Base-by-base conservation (phyloP, 2,797 vertebrate species). In the Malacoraja senta region DNA sequence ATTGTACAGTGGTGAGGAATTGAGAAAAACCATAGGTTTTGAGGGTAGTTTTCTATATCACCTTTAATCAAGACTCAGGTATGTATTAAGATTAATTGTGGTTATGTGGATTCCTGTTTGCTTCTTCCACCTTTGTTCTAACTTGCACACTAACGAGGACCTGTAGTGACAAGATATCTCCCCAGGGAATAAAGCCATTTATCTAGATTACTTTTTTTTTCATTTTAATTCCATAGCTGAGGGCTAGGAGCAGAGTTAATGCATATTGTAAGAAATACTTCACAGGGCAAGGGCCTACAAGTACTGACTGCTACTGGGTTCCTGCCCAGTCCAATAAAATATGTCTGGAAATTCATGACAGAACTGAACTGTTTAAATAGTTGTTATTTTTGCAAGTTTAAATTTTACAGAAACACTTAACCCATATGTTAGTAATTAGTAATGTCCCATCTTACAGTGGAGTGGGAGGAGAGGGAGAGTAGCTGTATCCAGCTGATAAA, bases 191-290 rank as follows among this genome's bases (percentile, higher is more conserved):
- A 95, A 96, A 96, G 96, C 96, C 96, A 96, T 97, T 97, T 96
- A 96, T 96, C 96, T 97, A 96, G 96, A 97, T 97, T 96, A 96
- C 95, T 95, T 84, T 76, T 94, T 94, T 94, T 84, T 61, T 95
- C 94, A 95, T 97, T 97, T 96, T 97, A 95, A 97, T 97, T 97
- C 95, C 95, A 96, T 97, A 94, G 96, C 98, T 97, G 94, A 95
- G 96, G 97, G 98, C 97, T 93, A 96, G 95, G 95, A 74, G 90
- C 38, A 74, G 96, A 96, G 96, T 98, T 96, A 96, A 96, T 96
- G 96, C 97, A 95, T 94, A 95, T 84, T 95, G 94, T 95, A 96
- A 96, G 97, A 96, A 95, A 95, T 97, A 96, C 95, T 93, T 96
- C 95, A 95, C 95, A 96, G 95, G 95, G 95, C 94, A 95, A 93